Evolutionary conservation across 2,113 vertebrate genomes (phyloP).

Genomic region (Himantopus leucocephalus): DNA sequence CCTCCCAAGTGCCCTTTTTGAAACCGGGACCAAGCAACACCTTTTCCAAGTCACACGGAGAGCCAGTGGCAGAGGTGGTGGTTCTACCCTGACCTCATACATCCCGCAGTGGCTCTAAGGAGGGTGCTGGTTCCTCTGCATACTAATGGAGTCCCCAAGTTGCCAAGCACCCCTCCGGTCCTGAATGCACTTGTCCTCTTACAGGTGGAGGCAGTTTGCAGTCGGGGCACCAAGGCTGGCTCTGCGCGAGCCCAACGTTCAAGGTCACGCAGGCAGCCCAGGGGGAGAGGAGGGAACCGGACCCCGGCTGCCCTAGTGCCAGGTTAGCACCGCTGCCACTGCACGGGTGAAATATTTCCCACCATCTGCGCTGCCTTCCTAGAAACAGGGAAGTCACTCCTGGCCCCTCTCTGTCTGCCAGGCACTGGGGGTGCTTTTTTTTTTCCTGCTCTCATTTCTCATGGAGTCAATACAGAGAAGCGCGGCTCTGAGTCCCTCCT

Average conservation of each 20-base stretch:
- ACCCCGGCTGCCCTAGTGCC: background rate
- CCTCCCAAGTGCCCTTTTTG: background rate
- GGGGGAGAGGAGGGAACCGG: background rate
- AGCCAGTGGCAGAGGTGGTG: background rate
- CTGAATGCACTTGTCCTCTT: background rate
- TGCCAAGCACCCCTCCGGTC: background rate
- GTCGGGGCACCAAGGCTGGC: background rate
- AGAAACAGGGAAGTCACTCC: constrained; percentile 7
- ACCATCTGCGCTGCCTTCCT: constrained; percentile 7
- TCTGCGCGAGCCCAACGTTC: background rate
- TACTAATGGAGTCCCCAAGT: background rate
- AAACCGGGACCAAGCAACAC: background rate
- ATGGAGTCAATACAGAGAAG: background rate
- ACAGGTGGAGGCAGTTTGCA: background rate
- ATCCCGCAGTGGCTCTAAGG: background rate
- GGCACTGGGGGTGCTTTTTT: rapidly evolving
- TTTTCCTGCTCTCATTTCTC: background rate
- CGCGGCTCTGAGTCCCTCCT: background rate
- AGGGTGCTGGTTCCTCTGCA: background rate
- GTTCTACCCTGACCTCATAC: background rate
- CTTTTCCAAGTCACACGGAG: background rate
- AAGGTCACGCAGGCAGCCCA: background rate
- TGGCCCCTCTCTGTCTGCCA: background rate
- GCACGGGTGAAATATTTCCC: constrained; percentile 1
- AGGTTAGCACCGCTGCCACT: background rate